Evolutionary conservation across 2,888 invertebrate species (phyloP).

Genomic region (Podabrus alpinus): DNA sequence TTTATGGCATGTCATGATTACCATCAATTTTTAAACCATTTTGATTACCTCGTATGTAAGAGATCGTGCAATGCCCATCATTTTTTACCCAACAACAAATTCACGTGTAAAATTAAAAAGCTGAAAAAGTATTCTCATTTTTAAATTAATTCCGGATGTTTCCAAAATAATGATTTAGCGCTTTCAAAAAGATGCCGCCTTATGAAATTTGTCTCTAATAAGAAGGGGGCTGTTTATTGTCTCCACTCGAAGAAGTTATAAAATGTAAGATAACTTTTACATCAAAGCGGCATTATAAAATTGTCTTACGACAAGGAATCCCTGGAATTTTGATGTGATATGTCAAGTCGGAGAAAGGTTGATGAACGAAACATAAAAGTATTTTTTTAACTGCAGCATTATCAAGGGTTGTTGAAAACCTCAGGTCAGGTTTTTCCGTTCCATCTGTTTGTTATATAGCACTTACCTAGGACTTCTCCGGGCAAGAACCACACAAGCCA

Average conservation of each 20-base stretch:
- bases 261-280: conserved; percentile 1
- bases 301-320: neutral
- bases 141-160: neutral
- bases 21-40: neutral
- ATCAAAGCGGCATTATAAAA: conserved; percentile 1
- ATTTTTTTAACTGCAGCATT: neutral
- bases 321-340: neutral
- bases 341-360: neutral
- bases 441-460: neutral
- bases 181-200: neutral
- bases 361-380: neutral
- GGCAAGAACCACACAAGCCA: no score
- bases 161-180: neutral
- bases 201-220: neutral
- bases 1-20: neutral
- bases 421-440: neutral
- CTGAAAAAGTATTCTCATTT: neutral
- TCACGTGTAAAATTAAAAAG: neutral
- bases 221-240: neutral
- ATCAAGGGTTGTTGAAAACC: neutral
- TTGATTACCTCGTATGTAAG: neutral
- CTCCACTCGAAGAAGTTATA: neutral
- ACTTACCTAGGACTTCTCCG: neutral
- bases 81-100: neutral
- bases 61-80: neutral